phyloP scores from a whole-genome alignment of 1,140 invertebrate genomes.

The Bursaphelenchus mucronatus region DNA sequence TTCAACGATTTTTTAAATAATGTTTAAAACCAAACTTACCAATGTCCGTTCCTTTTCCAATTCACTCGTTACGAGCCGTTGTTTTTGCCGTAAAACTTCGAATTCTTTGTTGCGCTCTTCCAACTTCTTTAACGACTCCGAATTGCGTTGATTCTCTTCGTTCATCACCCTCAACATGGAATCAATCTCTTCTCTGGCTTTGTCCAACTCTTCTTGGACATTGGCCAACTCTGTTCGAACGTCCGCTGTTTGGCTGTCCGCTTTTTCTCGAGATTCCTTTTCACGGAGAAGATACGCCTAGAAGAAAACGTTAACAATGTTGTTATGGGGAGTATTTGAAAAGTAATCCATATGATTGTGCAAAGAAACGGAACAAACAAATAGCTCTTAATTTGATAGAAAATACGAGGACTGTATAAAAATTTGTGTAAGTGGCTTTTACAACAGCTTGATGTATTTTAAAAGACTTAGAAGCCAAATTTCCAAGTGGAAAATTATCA shows the following conservation, averaged over 20 bases:
- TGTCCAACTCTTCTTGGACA: constrained; percentile 20
- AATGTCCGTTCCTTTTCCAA: constrained; percentile 9
- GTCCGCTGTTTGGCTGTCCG: neutral
- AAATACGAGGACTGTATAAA: too few relatives aligned
- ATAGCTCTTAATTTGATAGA: too few relatives aligned
- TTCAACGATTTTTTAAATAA: neutral
- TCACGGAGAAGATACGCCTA: constrained; percentile 18
- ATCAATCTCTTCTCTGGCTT: neutral
- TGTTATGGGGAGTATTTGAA: constrained; percentile 5
- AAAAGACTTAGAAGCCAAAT: too few relatives aligned
- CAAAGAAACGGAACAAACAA: neutral
- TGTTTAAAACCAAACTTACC: constrained; percentile 1
- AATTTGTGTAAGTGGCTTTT: too few relatives aligned
- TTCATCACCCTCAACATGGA: too few relatives aligned
- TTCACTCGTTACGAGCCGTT: constrained; percentile 5
- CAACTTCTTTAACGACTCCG: neutral
- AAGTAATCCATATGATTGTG: too few relatives aligned
- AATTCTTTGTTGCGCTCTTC: neutral
- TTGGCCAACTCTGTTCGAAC: constrained; percentile 16
- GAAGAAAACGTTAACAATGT: neutral
- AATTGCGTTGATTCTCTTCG: too few relatives aligned
- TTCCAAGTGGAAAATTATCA: too few relatives aligned
- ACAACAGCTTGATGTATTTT: too few relatives aligned
- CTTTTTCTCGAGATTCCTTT: constrained; percentile 24
- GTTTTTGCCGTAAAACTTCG: constrained; percentile 19